Evolutionary conservation across 2,113 vertebrate species (phyloP).

Genomic region (Chloropsis hardwickii): DNA sequence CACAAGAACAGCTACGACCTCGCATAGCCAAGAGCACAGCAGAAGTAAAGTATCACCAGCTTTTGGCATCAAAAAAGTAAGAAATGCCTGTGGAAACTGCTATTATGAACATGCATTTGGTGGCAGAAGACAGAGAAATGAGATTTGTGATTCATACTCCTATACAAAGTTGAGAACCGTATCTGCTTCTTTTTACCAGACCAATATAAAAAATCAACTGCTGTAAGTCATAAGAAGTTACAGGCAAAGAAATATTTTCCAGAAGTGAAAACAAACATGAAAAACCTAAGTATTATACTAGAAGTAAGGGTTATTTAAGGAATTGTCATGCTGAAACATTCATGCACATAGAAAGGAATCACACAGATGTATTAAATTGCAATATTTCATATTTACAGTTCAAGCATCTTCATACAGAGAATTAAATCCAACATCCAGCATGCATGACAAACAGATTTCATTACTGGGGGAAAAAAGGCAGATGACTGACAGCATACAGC

Average conservation of each 20-base stretch:
- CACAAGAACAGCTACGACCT: not conserved
- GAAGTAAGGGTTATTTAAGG: constrained; percentile 45
- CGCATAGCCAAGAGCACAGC: not conserved
- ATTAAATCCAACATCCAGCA: constrained; percentile 39
- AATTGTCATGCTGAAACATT: constrained; percentile 66
- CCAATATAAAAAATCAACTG: constrained; percentile 76
- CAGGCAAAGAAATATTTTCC: constrained; percentile 71
- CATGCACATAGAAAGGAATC: constrained; percentile 36
- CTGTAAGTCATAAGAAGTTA: constrained; percentile 61
- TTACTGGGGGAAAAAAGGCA: not conserved
- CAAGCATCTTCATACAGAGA: constrained; percentile 44
- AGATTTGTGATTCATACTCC: not conserved
- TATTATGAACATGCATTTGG: not conserved
- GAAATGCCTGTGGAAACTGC: not conserved
- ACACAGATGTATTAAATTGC: constrained; percentile 30
- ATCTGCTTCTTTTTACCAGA: not conserved
- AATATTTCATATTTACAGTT: constrained; percentile 50
- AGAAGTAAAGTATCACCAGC: not conserved
- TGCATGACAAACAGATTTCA: constrained; percentile 44
- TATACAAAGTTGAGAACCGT: not conserved
- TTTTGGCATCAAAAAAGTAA: not conserved
- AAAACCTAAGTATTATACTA: not conserved
- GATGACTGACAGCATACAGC: not conserved
- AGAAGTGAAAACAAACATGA: constrained; percentile 44
- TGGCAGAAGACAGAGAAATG: not conserved